Evolutionary conservation across 2,888 invertebrate genomes (phyloP), one percentile per base, ranked within the genome.

Genomic region (Apeira syringaria): DNA sequence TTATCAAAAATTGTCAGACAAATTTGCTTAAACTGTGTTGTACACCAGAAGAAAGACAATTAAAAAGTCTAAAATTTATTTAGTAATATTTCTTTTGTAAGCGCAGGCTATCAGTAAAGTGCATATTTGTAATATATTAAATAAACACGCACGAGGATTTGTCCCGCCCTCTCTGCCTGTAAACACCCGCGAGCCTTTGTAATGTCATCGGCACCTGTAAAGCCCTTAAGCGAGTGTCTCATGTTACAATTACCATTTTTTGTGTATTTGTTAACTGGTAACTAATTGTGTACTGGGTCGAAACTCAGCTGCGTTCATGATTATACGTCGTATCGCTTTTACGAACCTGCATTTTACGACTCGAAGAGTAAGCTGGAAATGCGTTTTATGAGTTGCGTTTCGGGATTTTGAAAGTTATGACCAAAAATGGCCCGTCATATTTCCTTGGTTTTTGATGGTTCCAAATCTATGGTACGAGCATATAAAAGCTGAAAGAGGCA

Each of bases 261-360:
- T 20, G 5, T 20, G 9, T 24, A 24, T 5, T 15, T 34, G 25
- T 32, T 31, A 37, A 34, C 37, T 30, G 18, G 13, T 15, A 1
- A 25, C 3, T 38, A 33, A 9, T 31, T 15, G 3, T 22, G 32
- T 33, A 37, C 28, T 33, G 39, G 30, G 34, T 22, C n/a, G 28
- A 17, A 45, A 35, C 35, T 24, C 29, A 33, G 39, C 40, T 42
- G 26, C 32, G 35, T 51, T 43, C 49, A 49, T 51, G 56, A 56
- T 52, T 49, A 46, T 46, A 51, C 39, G 44, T 43, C 35, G 42
- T 49, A 49, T 53, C 49, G 50, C 45, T 53, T 53, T 49, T 46
- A 44, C 10, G 35, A 46, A 46, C 28, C 40, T 50, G 39, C 47
- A 29, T 45, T 54, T 42, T 45, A 47, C 25, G 47, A 38, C 45